These are phyloP conservation scores for Dryadula phaetusa DNA, from an alignment of 2,888 invertebrate genomes.

Conservation along the genomic window DNA sequence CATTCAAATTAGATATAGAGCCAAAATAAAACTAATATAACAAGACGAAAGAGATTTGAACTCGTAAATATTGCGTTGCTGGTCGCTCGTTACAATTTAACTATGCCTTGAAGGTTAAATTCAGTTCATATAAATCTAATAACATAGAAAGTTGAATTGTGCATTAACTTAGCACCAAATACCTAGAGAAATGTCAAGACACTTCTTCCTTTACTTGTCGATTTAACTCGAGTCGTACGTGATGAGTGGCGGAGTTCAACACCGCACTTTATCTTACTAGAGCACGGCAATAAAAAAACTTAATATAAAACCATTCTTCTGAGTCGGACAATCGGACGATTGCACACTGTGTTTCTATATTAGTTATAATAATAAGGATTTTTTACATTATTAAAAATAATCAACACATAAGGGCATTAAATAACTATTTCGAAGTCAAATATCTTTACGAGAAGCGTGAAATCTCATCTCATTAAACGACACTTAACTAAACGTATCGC, in stretches of 20 bases:
- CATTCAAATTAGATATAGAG: not conserved
- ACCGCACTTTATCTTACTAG: too few relatives aligned
- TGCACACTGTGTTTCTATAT: too few relatives aligned
- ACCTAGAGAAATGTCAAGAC: too few relatives aligned
- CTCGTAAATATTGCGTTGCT: not conserved
- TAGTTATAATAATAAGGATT: not conserved
- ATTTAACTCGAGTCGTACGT: too few relatives aligned
- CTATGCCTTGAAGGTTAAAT: slow-evolving; percentile 4
- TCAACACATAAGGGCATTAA: not conserved
- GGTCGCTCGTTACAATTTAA: not conserved
- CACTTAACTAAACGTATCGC: slow-evolving; percentile 6
- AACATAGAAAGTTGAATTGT: slow-evolving; percentile 1
- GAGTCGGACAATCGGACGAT: too few relatives aligned
- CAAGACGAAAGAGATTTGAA: not conserved
- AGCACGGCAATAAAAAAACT: too few relatives aligned
- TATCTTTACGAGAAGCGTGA: slow-evolving; percentile 9
- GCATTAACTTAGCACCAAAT: too few relatives aligned
- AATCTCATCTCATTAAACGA: slow-evolving; percentile 11
- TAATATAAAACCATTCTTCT: too few relatives aligned
- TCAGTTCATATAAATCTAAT: not conserved
- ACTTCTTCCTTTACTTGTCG: too few relatives aligned
- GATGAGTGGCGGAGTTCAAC: too few relatives aligned
- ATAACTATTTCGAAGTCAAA: not conserved
- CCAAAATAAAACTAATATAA: not conserved
- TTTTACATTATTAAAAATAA: not conserved